Evolutionary conservation across 2,797 vertebrate genomes (phyloP).

Genomic region (Pangasius larnaudii): DNA sequence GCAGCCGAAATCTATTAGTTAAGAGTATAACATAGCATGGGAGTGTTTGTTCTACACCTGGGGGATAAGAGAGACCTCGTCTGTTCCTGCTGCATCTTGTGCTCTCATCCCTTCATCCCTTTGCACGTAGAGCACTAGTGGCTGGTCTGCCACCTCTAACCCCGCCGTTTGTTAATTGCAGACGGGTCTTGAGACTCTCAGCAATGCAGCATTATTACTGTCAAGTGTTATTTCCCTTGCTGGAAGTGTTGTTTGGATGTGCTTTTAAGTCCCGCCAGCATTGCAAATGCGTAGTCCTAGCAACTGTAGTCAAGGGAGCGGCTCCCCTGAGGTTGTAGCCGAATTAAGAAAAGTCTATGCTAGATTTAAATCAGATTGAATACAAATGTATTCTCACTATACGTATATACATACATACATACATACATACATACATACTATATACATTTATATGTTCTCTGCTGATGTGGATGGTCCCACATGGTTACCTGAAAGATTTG

Average conservation of each 20-base stretch:
- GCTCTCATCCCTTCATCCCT: not conserved
- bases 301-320: constrained; percentile 35
- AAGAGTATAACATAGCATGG: constrained; percentile 44
- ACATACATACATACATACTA: not conserved
- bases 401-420: not conserved
- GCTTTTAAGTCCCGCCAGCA: constrained; percentile 37
- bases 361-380: constrained; percentile 8
- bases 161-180: constrained; percentile 18
- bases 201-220: constrained; percentile 34
- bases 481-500: not conserved
- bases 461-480: not conserved
- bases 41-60: constrained; percentile 27
- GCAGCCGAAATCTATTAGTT: constrained; percentile 62
- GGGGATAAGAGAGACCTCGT: constrained; percentile 9
- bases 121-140: constrained; percentile 18
- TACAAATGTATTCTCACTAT: not conserved
- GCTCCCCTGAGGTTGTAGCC: constrained; percentile 3
- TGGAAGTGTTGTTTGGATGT: constrained; percentile 41
- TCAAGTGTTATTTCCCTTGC: constrained; percentile 40
- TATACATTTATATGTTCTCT: not conserved
- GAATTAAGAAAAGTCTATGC: constrained; percentile 17
- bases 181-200: constrained; percentile 36
- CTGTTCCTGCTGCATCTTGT: not conserved
- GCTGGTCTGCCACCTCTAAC: constrained; percentile 42
- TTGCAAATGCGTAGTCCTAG: constrained; percentile 36